Conservation (phyloP, 2,888 invertebrate genomes). For the Tenthredo notha region DNA sequence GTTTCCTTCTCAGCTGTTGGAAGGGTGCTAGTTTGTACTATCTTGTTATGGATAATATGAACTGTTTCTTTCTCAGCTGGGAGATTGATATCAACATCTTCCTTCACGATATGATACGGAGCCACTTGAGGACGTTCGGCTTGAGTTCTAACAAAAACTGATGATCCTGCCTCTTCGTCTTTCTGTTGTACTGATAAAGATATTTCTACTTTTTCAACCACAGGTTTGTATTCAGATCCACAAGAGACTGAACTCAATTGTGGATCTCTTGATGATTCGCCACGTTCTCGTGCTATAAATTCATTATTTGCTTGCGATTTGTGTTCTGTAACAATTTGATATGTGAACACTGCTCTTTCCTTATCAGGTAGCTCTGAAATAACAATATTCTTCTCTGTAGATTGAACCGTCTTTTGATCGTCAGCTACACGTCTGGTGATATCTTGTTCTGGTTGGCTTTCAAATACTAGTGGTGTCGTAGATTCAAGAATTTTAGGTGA, state of each 20-base stretch:
- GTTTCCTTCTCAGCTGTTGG: conserved; percentile 64
- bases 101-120: conserved; percentile 67
- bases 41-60: conserved; percentile 66
- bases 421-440: conserved; percentile 46
- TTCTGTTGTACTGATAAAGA: conserved; percentile 70
- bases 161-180: conserved; percentile 63
- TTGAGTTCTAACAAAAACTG: conserved; percentile 70
- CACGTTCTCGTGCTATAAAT: conserved; percentile 49
- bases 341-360: conserved; percentile 37
- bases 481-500: conserved; percentile 59
- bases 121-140: conserved; percentile 65
- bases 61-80: conserved; percentile 68
- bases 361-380: conserved; percentile 40
- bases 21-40: conserved; percentile 68
- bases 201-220: conserved; percentile 72
- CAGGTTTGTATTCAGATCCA: conserved; percentile 56
- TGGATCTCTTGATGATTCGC: neutral
- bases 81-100: conserved; percentile 71
- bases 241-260: conserved; percentile 35
- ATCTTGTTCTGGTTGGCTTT: conserved; percentile 31
- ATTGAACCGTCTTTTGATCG: conserved; percentile 9
- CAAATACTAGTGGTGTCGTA: conserved; percentile 59
- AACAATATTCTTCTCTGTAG: conserved; percentile 35
- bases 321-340: conserved; percentile 37
- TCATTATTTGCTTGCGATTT: conserved; percentile 41